These are phyloP conservation scores for Tiphia femorata DNA, from an alignment of 2,888 invertebrate species.

Conservation along the genomic window DNA sequence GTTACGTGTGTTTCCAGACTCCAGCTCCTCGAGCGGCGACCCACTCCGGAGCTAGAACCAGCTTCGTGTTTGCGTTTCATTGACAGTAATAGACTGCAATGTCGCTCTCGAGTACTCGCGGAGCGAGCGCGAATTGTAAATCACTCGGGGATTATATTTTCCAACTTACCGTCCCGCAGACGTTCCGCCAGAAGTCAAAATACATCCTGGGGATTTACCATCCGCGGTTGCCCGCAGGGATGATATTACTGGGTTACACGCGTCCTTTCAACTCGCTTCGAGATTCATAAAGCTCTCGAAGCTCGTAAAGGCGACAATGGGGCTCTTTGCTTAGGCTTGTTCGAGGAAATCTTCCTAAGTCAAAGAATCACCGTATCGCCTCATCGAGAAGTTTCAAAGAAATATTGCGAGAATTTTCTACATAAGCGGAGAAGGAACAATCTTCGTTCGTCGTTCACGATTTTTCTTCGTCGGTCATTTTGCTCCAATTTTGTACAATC, in stretches of 20 bases:
- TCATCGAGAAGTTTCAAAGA: too few relatives aligned
- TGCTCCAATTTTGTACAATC: too few relatives aligned
- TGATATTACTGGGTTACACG: conserved; percentile 13
- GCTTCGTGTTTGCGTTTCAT: conserved; percentile 41
- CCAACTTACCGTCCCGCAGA: conserved; percentile 19
- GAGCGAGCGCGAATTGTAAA: conserved; percentile 27
- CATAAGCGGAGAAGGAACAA: too few relatives aligned
- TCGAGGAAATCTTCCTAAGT: too few relatives aligned
- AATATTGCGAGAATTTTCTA: too few relatives aligned
- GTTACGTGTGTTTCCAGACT: too few relatives aligned
- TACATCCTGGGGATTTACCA: conserved; percentile 33
- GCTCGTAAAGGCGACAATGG: conserved; percentile 45
- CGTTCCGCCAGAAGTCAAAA: conserved; percentile 37
- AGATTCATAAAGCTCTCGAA: conserved; percentile 29
- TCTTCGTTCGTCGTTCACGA: too few relatives aligned
- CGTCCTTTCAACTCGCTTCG: conserved; percentile 13
- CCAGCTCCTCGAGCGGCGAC: too few relatives aligned
- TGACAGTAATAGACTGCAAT: conserved; percentile 47
- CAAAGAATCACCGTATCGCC: too few relatives aligned
- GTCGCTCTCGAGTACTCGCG: conserved; percentile 11
- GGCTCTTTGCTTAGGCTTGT: conserved; percentile 13
- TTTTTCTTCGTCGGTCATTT: too few relatives aligned
- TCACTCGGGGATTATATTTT: conserved; percentile 40
- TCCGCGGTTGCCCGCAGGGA: conserved; percentile 13
- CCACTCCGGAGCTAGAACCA: too few relatives aligned